A percentile compares a stretch with the other conserved stretches of the same genome.
phyloP scores from a whole-genome alignment of 2,888 invertebrate species.

The Ophonus ardosiacus region DNA sequence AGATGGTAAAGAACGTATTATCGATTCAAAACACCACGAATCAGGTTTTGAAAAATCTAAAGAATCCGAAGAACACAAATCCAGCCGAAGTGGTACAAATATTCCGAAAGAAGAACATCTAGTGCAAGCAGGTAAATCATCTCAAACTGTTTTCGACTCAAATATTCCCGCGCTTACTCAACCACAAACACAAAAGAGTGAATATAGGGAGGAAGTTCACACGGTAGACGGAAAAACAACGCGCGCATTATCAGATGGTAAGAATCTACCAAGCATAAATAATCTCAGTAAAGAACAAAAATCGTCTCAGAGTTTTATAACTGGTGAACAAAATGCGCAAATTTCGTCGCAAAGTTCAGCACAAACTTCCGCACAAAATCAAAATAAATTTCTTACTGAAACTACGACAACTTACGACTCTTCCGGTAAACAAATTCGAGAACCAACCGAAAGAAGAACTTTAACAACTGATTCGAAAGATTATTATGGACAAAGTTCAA shows the following conservation, averaged over 20 bases:
- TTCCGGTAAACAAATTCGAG: conserved; percentile 27
- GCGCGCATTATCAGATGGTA: conserved; percentile 67
- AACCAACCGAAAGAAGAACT: conserved; percentile 52
- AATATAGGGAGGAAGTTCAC: conserved; percentile 75
- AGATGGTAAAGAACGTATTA: conserved; percentile 81
- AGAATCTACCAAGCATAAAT: conserved; percentile 11
- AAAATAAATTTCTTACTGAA: conserved; percentile 45
- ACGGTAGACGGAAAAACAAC: conserved; percentile 73
- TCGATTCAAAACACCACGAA: conserved; percentile 80
- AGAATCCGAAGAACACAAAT: conserved; percentile 77
- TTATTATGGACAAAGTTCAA: conserved; percentile 72
- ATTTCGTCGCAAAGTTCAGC: conserved; percentile 67
- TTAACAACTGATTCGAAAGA: conserved; percentile 70
- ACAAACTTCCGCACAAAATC: conserved; percentile 65
- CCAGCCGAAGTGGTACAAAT: conserved; percentile 78
- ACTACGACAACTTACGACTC: conserved; percentile 39
- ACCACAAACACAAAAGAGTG: conserved; percentile 75
- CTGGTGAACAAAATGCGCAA: conserved; percentile 54
- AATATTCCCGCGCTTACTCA: conserved; percentile 76
- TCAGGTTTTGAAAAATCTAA: conserved; percentile 78
- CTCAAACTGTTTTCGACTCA: conserved; percentile 79
- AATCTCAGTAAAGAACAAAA: conserved; percentile 2
- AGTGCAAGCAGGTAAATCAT: conserved; percentile 78
- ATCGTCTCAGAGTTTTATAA: conserved; percentile 40
- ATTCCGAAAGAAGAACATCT: conserved; percentile 79